Base-by-base conservation (phyloP, 2,888 invertebrate species). In the Drepana falcataria region DNA sequence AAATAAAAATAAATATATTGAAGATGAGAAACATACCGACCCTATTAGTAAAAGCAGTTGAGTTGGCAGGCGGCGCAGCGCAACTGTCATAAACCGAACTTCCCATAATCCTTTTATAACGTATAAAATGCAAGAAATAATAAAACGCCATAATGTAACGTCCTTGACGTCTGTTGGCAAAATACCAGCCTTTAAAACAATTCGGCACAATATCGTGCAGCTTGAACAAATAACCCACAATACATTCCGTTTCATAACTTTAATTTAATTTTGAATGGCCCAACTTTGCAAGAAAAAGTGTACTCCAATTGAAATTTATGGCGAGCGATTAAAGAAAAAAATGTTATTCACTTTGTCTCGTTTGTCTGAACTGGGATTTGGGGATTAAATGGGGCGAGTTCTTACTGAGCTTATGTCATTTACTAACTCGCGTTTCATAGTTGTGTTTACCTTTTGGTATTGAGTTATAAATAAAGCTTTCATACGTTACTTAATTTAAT, bases 211-310 rank as follows among this genome's bases (percentile, higher is more conserved):
- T 51, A 44, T 44, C 49, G 21, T 49, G 48, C 52, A 52, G 52
- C 56, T 21, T 48, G 40, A 48, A 51, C 48, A 48, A 53, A 53
- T 51, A 57, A 55, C 35, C 49, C 53, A 60, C 40, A 37, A 41
- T 51, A 59, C 59, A 60, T 66, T 68, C 67, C 65, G 68, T 69
- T 44, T 68, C 61, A 63, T 64, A 69, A 67, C 63, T 68, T 66
- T 63, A 71, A 73, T 71, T 71, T 66, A 71, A 74, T 69, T 71
- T 63, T 58, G 61, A 71, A 74, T 66, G 66, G 64, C 33, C 40
- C 61, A 71, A 71, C 61, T 71, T 71, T 59, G 54, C 55, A 54
- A 47, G 59, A 49, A 61, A 68, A 70, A 65, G 64, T 66, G 61
- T 60, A 62, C 40, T 56, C 52, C 56, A 53, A 52, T 55, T 40